Evolutionary conservation across 2,797 vertebrate species (phyloP).

Genomic region (Rhincodon typus): DNA sequence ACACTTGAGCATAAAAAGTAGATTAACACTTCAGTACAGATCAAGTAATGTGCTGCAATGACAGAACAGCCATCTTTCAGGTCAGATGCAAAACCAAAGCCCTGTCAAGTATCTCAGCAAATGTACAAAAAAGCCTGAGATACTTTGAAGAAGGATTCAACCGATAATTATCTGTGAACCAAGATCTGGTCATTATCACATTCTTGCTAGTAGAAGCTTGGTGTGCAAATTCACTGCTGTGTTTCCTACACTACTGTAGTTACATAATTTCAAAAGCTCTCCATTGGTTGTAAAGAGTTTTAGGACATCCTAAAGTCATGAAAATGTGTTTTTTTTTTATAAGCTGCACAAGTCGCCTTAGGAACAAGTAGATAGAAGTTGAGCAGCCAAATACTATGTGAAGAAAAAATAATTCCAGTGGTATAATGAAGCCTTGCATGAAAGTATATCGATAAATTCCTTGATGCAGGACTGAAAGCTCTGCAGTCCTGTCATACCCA

Average conservation of each 20-base stretch:
- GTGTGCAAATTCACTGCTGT: no score
- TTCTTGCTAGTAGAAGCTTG: no score
- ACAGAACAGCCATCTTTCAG: not conserved
- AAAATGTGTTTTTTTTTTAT: not conserved
- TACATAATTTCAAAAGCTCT: not conserved
- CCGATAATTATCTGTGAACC: not conserved
- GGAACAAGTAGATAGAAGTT: not conserved
- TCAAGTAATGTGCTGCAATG: no score
- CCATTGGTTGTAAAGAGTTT: not conserved
- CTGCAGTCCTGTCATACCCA: not conserved
- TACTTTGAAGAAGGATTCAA: not conserved
- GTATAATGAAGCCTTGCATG: not conserved
- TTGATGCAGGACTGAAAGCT: not conserved
- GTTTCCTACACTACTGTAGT: not conserved
- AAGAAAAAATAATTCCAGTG: not conserved
- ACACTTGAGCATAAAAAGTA: no score
- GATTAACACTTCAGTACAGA: no score
- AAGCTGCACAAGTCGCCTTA: not conserved
- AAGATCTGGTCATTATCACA: not conserved
- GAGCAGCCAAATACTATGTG: not conserved
- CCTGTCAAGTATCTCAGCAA: not conserved
- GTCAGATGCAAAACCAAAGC: not conserved
- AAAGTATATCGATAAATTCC: not conserved
- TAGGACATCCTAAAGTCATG: not conserved
- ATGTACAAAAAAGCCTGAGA: not conserved